Evolutionary conservation across 2,888 invertebrate genomes (phyloP), one percentile per base, ranked within the genome.

Genomic region (Yponomeuta cagnagella): DNA sequence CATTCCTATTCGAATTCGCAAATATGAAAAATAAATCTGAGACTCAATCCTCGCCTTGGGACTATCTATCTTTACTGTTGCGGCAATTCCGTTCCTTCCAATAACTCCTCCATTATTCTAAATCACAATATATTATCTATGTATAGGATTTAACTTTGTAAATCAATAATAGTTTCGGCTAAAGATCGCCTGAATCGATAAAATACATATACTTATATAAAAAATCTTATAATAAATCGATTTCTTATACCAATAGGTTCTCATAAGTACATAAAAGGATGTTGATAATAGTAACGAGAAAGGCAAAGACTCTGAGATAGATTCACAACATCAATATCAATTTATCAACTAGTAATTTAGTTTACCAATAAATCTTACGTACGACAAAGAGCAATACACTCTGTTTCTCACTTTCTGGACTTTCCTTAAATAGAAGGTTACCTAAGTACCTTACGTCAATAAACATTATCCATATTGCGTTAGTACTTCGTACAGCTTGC

Each of bases 401-500:
- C 74, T 77, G 78, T 74, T 74, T 78, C 77, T 79, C 78, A 78
- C 79, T 87, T 83, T 87, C 82, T 85, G 83, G 83, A 86, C 82
- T 80, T 80, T 77, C 80, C 84, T 83, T 67, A 67, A 5, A n/a
- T 64, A 64, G 64, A 23, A 64, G 64, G 64, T 30, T 64, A 10
- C 23, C 63, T 63, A 63, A 63, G 15, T n/a, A n/a, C 23, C 23
- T 23, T 64, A 64, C 64, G 3, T 64, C n/a, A 58, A 58, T 58
- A 58, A 58, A 15, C 12, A 58, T 58, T 12, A 12, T 58, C 12
- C 12, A 15, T 58, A 58, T 15, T 15, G 52, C 52, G 15, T 15
- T 58, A 58, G 15, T 15, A 58, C 12, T 58, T 12, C 15, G 52
- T 58, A 58, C 43, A 5, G 43, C 43, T 15, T 58, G 52, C 52